Conservation (phyloP, 2,113 vertebrate species). For the Marcusenius ussheri region DNA sequence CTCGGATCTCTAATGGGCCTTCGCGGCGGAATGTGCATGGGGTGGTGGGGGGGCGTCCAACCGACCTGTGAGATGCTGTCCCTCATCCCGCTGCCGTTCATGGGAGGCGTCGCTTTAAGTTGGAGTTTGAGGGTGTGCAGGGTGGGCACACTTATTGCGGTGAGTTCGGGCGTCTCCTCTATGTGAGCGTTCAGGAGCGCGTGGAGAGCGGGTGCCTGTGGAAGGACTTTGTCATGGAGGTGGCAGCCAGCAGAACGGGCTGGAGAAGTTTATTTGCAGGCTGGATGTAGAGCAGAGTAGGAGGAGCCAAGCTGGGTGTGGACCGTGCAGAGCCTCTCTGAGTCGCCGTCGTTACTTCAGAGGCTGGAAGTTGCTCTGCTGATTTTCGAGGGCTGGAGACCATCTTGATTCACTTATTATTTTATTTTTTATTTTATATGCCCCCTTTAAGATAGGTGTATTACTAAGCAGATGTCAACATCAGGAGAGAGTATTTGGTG, state of each 20-base stretch:
- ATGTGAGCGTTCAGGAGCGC: not conserved
- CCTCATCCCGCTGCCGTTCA: not conserved
- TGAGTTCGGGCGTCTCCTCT: not conserved
- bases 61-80: not conserved
- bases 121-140: not conserved
- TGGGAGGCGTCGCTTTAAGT: not conserved
- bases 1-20: not conserved
- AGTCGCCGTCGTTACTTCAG: not conserved
- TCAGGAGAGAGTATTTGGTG: not conserved
- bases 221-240: not conserved
- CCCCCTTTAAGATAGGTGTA: not conserved
- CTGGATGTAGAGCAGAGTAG: slow-evolving; percentile 9
- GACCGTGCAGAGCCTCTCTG: not conserved
- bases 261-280: slow-evolving; percentile 16
- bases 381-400: not conserved
- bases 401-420: not conserved
- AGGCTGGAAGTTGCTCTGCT: not conserved
- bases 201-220: not conserved
- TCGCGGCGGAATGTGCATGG: not conserved
- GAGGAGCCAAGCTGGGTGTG: not conserved
- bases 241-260: not conserved
- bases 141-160: not conserved
- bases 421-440: not conserved
- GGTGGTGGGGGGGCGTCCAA: not conserved
- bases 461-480: not conserved